Evolutionary conservation across 2,888 invertebrate species (phyloP).

Genomic region (Pterostichus madidus): DNA sequence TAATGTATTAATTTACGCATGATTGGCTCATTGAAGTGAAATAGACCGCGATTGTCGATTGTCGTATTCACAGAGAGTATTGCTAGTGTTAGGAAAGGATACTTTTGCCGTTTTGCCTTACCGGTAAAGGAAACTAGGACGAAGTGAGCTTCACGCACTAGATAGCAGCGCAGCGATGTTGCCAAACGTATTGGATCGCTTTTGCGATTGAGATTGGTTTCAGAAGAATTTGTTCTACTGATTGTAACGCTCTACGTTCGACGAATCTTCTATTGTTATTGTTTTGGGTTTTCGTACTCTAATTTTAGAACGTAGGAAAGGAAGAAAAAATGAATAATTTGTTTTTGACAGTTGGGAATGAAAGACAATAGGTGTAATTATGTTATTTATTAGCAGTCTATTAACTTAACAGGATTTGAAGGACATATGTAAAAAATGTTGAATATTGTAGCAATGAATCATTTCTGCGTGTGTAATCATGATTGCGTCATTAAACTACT

Average conservation of each 20-base stretch:
- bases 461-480: slow-evolving; percentile 1
- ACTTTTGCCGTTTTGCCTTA: slow-evolving; percentile 25
- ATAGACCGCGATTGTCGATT: neutral
- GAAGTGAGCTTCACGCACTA: slow-evolving; percentile 58
- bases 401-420: slow-evolving; percentile 7
- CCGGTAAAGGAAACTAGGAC: slow-evolving; percentile 40
- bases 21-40: slow-evolving; percentile 5
- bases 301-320: neutral
- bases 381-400: slow-evolving; percentile 11
- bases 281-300: neutral
- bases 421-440: slow-evolving; percentile 2
- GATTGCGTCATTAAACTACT: neutral
- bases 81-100: neutral
- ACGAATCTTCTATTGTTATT: neutral
- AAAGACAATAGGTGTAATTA: slow-evolving; percentile 11
- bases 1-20: neutral
- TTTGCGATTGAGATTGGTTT: slow-evolving; percentile 8
- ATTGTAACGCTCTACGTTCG: neutral
- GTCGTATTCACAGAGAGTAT: neutral
- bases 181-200: slow-evolving; percentile 47
- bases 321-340: neutral
- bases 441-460: neutral
- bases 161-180: slow-evolving; percentile 38
- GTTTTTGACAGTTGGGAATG: neutral
- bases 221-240: slow-evolving; percentile 1